Percentiles rank a stretch among this genome's conserved stretches.
Evolutionary conservation across 1,140 invertebrate species (phyloP).

Genomic region (Heterodera schachtii): DNA sequence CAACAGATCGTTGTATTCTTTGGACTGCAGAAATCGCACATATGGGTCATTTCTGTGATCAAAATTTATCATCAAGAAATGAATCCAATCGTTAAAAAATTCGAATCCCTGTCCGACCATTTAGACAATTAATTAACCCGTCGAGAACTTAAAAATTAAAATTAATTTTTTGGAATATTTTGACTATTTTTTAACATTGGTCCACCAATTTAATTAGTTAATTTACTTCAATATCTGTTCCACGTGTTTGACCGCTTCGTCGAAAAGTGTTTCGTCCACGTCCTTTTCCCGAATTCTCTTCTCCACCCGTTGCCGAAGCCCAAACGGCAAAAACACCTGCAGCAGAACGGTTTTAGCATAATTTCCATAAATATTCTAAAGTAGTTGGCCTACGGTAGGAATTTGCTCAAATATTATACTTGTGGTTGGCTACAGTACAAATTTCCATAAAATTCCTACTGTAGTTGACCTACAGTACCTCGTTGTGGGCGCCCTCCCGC

Average conservation of each 20-base stretch:
- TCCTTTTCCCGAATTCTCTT: slow-evolving; percentile 58
- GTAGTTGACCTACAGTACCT: slow-evolving; percentile 29
- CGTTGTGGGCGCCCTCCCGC: slow-evolving; percentile 61
- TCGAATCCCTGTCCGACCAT: too few species aligned
- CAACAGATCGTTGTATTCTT: slow-evolving; percentile 57
- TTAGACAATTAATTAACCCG: too few species aligned
- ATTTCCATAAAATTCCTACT: too few species aligned
- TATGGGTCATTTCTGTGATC: slow-evolving; percentile 50
- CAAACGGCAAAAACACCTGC: slow-evolving; percentile 62
- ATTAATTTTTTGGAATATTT: too few species aligned
- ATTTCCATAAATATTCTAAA: too few species aligned
- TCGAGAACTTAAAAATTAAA: too few species aligned
- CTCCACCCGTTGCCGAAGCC: slow-evolving; percentile 59
- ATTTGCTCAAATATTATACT: too few species aligned
- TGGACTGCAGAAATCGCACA: slow-evolving; percentile 61
- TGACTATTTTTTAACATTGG: not conserved
- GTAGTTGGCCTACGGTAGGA: too few species aligned
- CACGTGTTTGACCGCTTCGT: slow-evolving; percentile 64
- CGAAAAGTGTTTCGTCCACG: slow-evolving; percentile 62
- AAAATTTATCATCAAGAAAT: not conserved
- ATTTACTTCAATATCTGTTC: slow-evolving; percentile 61
- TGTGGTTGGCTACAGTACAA: too few species aligned
- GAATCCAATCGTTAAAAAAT: too few species aligned
- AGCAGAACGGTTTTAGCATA: not conserved
- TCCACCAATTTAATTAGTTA: slow-evolving; percentile 30